Base-by-base conservation (phyloP, 2,888 invertebrate genomes). In the Blastobasis lacticolella region DNA sequence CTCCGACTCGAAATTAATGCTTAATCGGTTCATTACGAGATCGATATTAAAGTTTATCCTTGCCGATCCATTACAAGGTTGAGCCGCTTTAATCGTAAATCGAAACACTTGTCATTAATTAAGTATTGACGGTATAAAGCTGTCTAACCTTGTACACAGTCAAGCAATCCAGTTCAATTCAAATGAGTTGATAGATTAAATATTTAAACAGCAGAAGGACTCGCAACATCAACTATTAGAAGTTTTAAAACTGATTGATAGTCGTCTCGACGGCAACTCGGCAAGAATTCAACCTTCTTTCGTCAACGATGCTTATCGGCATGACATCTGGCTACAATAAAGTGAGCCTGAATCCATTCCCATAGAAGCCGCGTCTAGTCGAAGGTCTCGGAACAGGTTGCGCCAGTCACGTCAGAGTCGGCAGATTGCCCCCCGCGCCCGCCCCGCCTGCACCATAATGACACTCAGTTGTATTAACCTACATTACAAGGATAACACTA, bases 381-480 rank as follows among this genome's bases (percentile, higher is more conserved):
- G 58, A 57, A 60, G 57, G 58, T 56, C 52, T 55, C 52, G 8
- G 48, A 57, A 57, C 54, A 57, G 56, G 58, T 58, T 57, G 55
- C 47, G 42, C 55, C 55, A 55, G 57, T 58, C 58, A 60, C 54
- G 55, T 48, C 51, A 41, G 49, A 53, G 49, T 54, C 56, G 49
- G 58, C 59, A 54, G 55, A 58, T 54, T 48, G 51, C 51, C 42
- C 41, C 36, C 23, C 23, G 23, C 23, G 23, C 23, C 23, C 23
- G 23, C 23, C 23, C 55, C 53, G 54, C 54, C 52, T 55, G 49
- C 50, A 52, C 51, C 56, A 52, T 53, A 54, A 53, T 55, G 55
- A 51, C 53, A 55, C 47, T 23, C 46, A 55, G 51, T 49, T 54
- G 54, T 51, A 51, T 46, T 53, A 51, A 56, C 52, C 52, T 40